Evolutionary conservation across 2,797 vertebrate species (phyloP).

Genomic region (Neopelma chrysocephalum): DNA sequence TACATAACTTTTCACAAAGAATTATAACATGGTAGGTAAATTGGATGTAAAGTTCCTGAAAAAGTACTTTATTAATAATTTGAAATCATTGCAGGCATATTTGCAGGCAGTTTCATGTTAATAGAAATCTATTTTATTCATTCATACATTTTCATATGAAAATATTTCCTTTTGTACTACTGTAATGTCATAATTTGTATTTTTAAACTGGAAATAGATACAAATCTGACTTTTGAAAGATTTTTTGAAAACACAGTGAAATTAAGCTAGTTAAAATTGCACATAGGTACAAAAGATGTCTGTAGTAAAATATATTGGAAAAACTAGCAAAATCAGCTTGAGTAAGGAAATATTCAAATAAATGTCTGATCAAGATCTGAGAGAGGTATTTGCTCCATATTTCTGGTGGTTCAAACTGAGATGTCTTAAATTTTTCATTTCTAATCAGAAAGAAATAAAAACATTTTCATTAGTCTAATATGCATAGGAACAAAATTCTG

Average conservation of each 20-base stretch:
- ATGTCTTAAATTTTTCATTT: not conserved
- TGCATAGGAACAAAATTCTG: not conserved
- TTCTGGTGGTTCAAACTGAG: not conserved
- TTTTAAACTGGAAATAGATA: not conserved
- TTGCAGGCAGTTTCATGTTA: not conserved
- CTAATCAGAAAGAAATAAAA: not conserved
- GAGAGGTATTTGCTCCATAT: not conserved
- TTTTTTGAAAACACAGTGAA: not conserved
- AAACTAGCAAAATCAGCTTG: not conserved
- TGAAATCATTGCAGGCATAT: not conserved
- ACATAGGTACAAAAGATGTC: not conserved
- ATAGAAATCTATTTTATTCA: not conserved
- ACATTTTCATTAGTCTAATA: not conserved
- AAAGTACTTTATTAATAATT: not conserved
- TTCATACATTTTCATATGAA: not conserved
- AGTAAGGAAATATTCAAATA: not conserved
- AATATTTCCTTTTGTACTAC: not conserved
- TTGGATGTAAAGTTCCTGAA: not conserved
- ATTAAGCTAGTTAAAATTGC: not conserved
- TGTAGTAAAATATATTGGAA: not conserved
- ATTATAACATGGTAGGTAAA: not conserved
- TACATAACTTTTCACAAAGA: not conserved
- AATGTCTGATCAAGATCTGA: not conserved
- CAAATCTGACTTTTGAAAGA: not conserved
- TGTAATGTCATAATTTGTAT: not conserved